Base-by-base conservation (phyloP, 2,113 vertebrate genomes). In the Eulacestoma nigropectus region DNA sequence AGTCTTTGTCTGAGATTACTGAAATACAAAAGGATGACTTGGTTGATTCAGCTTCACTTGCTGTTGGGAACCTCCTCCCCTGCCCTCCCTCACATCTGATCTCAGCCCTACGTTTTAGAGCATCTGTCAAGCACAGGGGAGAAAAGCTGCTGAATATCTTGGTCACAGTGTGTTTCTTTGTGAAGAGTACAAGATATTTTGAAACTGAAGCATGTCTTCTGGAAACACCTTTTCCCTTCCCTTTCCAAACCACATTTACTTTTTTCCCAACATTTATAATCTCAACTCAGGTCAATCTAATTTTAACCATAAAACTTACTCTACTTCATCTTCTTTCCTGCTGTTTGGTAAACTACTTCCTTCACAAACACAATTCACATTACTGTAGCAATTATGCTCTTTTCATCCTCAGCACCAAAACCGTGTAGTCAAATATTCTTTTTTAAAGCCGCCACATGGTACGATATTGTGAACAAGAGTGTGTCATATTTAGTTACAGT, bases 1-100 rank as follows among this genome's bases (percentile, higher is more conserved):
- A 74, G 53, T 84, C 39, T 52, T 41, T 94, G 59, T 63, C n/a
- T 9, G 41, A 93, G 50, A 65, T 74, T 86, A 90, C 82, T 74
- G 62, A 95, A 96, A 90, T 94, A 55, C 39, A 39, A 74, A 97
- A 93, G 44, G 79, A 96, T 90, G 62, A 73, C 29, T 87, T n/a
- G 29, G 27, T 65, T 81, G 41, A 92, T 89, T 87, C n/a, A 87
- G 33, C 63, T 92, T 92, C 16, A 27, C 55, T 57, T 92, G 69
- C 42, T 80, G 33, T 64, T 82, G 59, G 65, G 50, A 94, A 74
- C 26, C 39, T 93, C 86, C 69, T 67, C 22, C 18, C 27, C 13
- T 84, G 60, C 35, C 20, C 44, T 91, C 49, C 55, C 46, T 92
- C 67, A 83, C 53, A 72, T 83, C 73, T 89, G 73, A 94, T 95